Conservation (phyloP, 2,888 invertebrate species). For the Sinohyriopsis cumingii region DNA sequence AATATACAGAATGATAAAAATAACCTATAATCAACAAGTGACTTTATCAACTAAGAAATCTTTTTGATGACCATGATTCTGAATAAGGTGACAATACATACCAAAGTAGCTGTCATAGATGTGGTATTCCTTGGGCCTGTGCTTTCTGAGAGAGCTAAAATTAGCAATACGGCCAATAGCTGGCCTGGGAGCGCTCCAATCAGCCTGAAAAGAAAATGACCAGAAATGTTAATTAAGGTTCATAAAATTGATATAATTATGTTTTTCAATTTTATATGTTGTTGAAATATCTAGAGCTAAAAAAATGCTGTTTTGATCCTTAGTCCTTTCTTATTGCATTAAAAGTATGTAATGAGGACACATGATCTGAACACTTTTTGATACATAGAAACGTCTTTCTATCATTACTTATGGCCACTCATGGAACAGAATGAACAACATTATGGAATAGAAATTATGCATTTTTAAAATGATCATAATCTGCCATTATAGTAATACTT, state of each 20-base stretch:
- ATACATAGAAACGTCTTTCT: too few species aligned
- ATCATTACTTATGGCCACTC: too few species aligned
- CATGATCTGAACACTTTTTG: too few species aligned
- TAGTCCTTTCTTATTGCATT: too few species aligned
- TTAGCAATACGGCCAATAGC: constrained; percentile 98
- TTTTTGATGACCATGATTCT: neutral
- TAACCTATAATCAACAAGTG: too few species aligned
- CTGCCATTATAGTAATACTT: too few species aligned
- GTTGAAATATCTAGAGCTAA: neutral
- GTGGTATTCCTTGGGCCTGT: constrained; percentile 95
- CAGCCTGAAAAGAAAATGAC: constrained; percentile 66
- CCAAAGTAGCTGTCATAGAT: constrained; percentile 96
- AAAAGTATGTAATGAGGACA: too few species aligned
- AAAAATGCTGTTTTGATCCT: too few species aligned
- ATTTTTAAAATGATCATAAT: too few species aligned
- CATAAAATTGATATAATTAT: neutral
- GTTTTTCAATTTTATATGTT: neutral
- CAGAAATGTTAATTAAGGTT: neutral
- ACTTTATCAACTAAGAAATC: neutral
- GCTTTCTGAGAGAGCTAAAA: constrained; percentile 95
- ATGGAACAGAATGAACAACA: too few species aligned
- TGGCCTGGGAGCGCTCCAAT: constrained; percentile 81
- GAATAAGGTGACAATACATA: constrained; percentile 72
- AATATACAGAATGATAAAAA: too few species aligned
- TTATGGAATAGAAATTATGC: too few species aligned